Conservation (phyloP, 2,113 vertebrate genomes). For the Chaetodon auriga region DNA sequence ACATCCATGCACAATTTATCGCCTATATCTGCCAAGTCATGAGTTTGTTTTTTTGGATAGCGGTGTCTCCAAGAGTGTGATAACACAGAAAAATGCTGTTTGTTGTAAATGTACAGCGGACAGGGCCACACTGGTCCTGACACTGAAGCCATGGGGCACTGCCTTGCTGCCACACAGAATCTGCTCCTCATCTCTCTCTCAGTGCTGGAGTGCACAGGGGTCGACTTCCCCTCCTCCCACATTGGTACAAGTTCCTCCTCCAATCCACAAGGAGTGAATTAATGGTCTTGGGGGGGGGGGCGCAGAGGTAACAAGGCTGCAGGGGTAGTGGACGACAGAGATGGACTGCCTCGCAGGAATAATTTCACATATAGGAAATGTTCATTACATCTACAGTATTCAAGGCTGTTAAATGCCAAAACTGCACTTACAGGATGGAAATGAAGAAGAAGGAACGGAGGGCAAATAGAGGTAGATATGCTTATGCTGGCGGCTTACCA, state of each 20-base stretch:
- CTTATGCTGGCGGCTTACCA: conserved; percentile 59
- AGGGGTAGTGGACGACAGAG: conserved; percentile 15
- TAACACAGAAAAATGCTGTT: conserved; percentile 22
- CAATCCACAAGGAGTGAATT: conserved; percentile 38
- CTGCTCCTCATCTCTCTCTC: conserved; percentile 74
- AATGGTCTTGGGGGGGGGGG: conserved; percentile 21
- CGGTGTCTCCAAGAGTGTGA: not conserved
- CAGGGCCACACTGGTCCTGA: conserved; percentile 31
- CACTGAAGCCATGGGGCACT: conserved; percentile 48
- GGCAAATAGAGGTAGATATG: conserved; percentile 44
- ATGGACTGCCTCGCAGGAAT: conserved; percentile 32
- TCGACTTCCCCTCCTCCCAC: conserved; percentile 31
- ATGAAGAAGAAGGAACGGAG: conserved; percentile 29
- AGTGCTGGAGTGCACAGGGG: conserved; percentile 34
- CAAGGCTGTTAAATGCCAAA: conserved; percentile 40
- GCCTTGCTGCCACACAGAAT: conserved; percentile 77
- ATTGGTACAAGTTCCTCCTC: conserved; percentile 15
- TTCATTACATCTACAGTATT: not conserved
- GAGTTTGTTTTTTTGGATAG: conserved; percentile 13
- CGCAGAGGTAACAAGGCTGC: conserved; percentile 36
- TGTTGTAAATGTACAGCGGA: conserved; percentile 37
- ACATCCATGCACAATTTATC: conserved; percentile 54
- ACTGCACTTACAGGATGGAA: conserved; percentile 32
- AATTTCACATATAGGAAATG: conserved; percentile 41
- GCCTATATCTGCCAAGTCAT: conserved; percentile 49